Base-by-base conservation (phyloP, 2,797 vertebrate genomes). In the Hoplostethus atlanticus region DNA sequence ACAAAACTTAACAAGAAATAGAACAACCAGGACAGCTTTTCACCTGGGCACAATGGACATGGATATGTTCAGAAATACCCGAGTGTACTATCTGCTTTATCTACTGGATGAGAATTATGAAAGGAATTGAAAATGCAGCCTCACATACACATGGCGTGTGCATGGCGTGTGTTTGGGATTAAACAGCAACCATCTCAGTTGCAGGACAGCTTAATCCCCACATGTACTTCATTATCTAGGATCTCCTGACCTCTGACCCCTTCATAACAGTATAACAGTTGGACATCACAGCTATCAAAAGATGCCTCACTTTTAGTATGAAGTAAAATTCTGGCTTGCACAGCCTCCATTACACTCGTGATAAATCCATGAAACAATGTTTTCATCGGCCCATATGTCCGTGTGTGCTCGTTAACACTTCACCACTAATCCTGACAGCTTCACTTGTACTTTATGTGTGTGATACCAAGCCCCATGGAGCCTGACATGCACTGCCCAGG, bases 161-260 rank as follows among this genome's bases (percentile, higher is more conserved):
- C 52, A 58, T 38, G 50, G 8, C 63, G 57, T 58, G 75, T 83
- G 60, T 73, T 63, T 66, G 34, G 77, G 77, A 85, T 84, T 81
- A 77, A 38, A 74, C 2, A 56, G 48, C 38, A 61, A 48, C 57
- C 17, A 40, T 69, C 55, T 77, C 70, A 68, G 17, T 79, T 77
- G 64, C 71, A 62, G 21, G 44, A 60, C 30, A 63, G 63, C 76
- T 87, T 77, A 79, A 75, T 64, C 75, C 46, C 46, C 55, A 77
- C 77, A 76, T 73, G 73, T 30, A 57, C 68, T 79, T 80, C 79
- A 86, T 85, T 82, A 84, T 84, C 71, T 55, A 70, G 48, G 57
- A 71, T 73, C 59, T 64, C 56, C 77, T 57, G 3, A 52, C 5
- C 13, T 86, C 55, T 83, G 76, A 86, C 84, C 79, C 64, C 17